Evolutionary conservation across 2,888 invertebrate species (phyloP), one percentile per base, ranked within the genome.

Genomic region (Odontomyia ornata): DNA sequence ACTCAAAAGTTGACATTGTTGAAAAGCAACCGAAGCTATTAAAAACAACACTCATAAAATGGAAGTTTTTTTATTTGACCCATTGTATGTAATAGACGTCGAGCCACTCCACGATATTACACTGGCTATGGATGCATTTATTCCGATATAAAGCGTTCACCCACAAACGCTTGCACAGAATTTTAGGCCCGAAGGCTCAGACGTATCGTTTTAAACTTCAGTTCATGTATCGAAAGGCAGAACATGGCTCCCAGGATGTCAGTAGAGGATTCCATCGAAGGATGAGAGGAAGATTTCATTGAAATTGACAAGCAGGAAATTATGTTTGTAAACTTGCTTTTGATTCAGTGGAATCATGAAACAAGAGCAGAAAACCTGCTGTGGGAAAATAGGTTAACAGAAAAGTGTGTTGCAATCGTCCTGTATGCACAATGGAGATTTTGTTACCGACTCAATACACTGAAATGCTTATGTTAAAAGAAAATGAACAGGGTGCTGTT

Each of bases 241-340:
- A 28, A 64, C 30, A 27, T 64, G 28, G 36, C 30, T 30, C 9
- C n/a, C 64, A 28, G 25, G 23, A 60, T 23, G 15, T 7, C 18
- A 46, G 9, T 36, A 13, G 46, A 46, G 43, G 46, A 2, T n/a
- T 67, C 43, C 30, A 15, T 30, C n/a, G n/a, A 28, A 18, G 67
- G 71, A 11, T 25, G n/a, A 52, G n/a, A 71, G 36, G 18, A 28
- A 27, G 71, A 27, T 71, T 47, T 71, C 71, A 71, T 52, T 71
- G 47, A n/a, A 71, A 71, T 71, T 71, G 71, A 71, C 71, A 71
- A 71, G 47, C 11, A 47, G 47, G 71, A 71, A 71, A 71, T 71
- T 71, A 47, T 71, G 71, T 71, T 71, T 71, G 71, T 25, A 71
- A 71, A 71, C 71, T 60, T 23, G 18, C 60, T 60, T 60, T 60